phyloP scores from a whole-genome alignment of 2,113 vertebrate species.

The Protomyctophum bolini region DNA sequence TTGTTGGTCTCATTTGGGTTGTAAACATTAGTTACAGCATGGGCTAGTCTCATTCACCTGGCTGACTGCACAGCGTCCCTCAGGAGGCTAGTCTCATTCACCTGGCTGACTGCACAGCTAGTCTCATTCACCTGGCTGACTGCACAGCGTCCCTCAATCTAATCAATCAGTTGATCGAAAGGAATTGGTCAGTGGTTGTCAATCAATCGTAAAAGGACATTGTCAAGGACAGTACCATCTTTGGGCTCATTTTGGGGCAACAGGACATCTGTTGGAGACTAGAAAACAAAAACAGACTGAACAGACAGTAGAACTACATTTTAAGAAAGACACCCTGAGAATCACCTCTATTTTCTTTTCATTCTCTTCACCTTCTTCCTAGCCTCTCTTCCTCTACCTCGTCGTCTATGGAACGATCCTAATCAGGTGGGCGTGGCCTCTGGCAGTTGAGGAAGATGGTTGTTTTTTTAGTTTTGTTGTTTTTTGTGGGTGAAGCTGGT shows the following conservation, averaged over 20 bases:
- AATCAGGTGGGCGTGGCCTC: constrained; percentile 68
- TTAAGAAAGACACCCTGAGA: constrained; percentile 78
- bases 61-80: constrained; percentile 48
- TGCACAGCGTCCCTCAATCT: constrained; percentile 48
- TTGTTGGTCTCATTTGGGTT: constrained; percentile 83
- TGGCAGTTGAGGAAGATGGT: constrained; percentile 71
- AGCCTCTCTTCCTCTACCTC: constrained; percentile 52
- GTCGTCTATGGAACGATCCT: constrained; percentile 63
- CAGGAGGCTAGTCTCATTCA: constrained; percentile 48
- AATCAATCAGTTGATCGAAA: constrained; percentile 71
- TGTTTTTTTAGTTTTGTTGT: constrained; percentile 66
- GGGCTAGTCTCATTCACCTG: constrained; percentile 50
- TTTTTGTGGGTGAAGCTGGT: constrained; percentile 75
- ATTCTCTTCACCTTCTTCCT: constrained; percentile 42
- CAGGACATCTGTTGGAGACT: constrained; percentile 72
- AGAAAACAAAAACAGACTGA: constrained; percentile 66
- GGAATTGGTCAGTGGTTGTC: constrained; percentile 65
- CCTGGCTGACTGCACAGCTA: constrained; percentile 51
- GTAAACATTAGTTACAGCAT: constrained; percentile 80
- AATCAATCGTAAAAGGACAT: constrained; percentile 62
- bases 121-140: constrained; percentile 37
- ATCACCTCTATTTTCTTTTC: constrained; percentile 74
- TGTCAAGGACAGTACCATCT: constrained; percentile 68
- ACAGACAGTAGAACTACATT: constrained; percentile 73
- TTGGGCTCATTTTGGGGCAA: constrained; percentile 78